Percentiles rank a stretch among this genome's conserved stretches.
Conservation (phyloP, 2,797 vertebrate genomes). For the Scleropages formosus region DNA sequence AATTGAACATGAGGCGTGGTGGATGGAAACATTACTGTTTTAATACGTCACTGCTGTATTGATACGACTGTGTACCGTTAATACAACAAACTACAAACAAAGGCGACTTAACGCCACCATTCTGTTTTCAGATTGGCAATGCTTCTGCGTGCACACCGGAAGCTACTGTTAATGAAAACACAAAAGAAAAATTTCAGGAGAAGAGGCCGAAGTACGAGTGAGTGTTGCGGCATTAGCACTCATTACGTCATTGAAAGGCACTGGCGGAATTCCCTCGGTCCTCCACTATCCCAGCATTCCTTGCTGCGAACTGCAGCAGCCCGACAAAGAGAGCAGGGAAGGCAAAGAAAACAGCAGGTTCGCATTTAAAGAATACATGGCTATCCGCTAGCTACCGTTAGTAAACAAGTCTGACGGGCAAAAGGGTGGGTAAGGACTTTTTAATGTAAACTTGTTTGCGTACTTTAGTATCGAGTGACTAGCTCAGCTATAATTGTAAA, state of each 20-base stretch:
- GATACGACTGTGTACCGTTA: not conserved
- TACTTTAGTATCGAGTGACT: too few species aligned
- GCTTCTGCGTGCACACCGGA: not conserved
- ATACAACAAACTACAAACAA: not conserved
- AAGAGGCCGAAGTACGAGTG: not conserved
- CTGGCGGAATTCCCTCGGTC: constrained; percentile 41
- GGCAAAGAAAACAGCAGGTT: constrained; percentile 57
- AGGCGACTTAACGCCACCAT: not conserved
- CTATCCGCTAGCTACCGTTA: not conserved
- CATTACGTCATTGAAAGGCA: constrained; percentile 55
- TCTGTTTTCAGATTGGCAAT: not conserved
- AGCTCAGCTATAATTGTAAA: too few species aligned
- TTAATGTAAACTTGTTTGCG: too few species aligned
- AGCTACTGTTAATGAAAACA: not conserved
- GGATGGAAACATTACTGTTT: not conserved
- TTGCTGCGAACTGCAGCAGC: constrained; percentile 61
- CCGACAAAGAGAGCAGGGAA: constrained; percentile 61
- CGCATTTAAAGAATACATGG: constrained; percentile 44
- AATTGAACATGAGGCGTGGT: not conserved
- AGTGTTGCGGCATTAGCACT: constrained; percentile 8
- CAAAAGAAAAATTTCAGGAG: not conserved
- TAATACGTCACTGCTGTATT: constrained; percentile 6
- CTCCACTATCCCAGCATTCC: constrained; percentile 66
- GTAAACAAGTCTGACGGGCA: not conserved
- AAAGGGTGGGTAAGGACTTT: constrained; percentile 6